These are phyloP conservation scores for Apostichopus parvimensis DNA, from an alignment of 35 echinoderm and acorn worm species.

Conservation along the genomic window DNA sequence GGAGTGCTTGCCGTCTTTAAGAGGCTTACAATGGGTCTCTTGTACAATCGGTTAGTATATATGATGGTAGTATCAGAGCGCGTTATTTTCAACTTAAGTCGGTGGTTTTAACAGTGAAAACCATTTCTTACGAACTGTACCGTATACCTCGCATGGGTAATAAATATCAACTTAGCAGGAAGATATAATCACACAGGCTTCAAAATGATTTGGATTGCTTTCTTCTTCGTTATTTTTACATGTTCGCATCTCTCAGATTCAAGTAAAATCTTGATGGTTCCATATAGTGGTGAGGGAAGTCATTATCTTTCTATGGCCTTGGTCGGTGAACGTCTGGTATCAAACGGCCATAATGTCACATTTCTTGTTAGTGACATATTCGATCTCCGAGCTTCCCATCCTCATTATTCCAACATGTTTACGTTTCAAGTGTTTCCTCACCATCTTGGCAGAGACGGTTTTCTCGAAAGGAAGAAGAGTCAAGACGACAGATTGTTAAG, in stretches of 20 bases:
- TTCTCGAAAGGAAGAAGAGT: slow-evolving; percentile 1
- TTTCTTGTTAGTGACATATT: slow-evolving; percentile 58
- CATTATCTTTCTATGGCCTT: slow-evolving; percentile 64
- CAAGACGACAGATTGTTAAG: slow-evolving; percentile 18
- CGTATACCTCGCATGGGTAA: too few species aligned
- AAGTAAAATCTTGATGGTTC: slow-evolving; percentile 35
- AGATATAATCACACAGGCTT: too few species aligned
- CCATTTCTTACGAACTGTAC: too few species aligned
- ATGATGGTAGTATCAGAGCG: too few species aligned
- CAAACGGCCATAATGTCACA: slow-evolving; percentile 68
- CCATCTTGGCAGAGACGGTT: background rate
- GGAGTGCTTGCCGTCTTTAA: too few species aligned
- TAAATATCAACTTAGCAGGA: too few species aligned
- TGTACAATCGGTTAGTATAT: too few species aligned
- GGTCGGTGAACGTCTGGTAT: slow-evolving; percentile 59
- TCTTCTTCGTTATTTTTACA: too few species aligned
- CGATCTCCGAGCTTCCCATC: slow-evolving; percentile 12
- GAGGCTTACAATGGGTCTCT: too few species aligned
- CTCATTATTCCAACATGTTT: slow-evolving; percentile 37
- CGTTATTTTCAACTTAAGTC: too few species aligned
- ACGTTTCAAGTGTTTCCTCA: slow-evolving; percentile 51
- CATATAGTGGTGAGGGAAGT: slow-evolving; percentile 68
- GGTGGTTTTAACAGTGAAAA: too few species aligned
- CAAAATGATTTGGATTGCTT: too few species aligned
- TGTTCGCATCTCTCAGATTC: background rate